These are phyloP conservation scores for Pluvianellus socialis DNA, from an alignment of 2,113 vertebrate species.

Conservation along the genomic window DNA sequence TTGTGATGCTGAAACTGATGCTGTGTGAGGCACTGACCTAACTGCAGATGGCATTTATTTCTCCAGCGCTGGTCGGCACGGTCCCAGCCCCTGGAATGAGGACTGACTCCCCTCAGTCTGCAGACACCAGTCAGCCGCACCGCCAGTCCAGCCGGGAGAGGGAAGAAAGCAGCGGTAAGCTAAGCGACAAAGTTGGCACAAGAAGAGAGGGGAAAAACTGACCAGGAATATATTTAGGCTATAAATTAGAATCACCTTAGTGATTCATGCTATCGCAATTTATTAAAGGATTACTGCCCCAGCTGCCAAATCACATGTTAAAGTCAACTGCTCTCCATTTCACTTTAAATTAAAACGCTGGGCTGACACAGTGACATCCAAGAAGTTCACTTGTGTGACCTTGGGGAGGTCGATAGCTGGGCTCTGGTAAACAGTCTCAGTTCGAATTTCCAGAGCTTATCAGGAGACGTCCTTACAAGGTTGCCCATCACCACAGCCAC, in stretches of 20 bases:
- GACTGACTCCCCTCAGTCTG: background rate
- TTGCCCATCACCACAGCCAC: background rate
- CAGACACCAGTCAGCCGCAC: background rate
- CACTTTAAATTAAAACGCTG: background rate
- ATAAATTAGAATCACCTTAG: background rate
- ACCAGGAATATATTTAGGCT: background rate
- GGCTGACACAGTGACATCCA: background rate
- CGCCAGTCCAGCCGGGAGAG: background rate
- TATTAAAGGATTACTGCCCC: constrained; percentile 9
- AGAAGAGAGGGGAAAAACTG: background rate
- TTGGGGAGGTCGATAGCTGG: background rate
- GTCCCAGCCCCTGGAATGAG: background rate
- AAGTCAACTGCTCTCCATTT: constrained; percentile 15
- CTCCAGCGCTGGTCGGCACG: background rate
- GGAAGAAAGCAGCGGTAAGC: background rate
- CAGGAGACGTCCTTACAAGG: background rate
- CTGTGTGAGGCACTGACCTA: background rate
- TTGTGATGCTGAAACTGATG: background rate
- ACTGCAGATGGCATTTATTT: background rate
- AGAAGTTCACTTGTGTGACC: constrained; percentile 14
- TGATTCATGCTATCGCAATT: constrained; percentile 28
- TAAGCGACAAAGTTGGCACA: background rate
- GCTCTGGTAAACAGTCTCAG: background rate
- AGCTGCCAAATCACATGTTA: constrained; percentile 42
- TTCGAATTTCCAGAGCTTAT: constrained; percentile 13